Conservation (phyloP, 1,140 invertebrate genomes). For the Probaryconus sp. region DNA sequence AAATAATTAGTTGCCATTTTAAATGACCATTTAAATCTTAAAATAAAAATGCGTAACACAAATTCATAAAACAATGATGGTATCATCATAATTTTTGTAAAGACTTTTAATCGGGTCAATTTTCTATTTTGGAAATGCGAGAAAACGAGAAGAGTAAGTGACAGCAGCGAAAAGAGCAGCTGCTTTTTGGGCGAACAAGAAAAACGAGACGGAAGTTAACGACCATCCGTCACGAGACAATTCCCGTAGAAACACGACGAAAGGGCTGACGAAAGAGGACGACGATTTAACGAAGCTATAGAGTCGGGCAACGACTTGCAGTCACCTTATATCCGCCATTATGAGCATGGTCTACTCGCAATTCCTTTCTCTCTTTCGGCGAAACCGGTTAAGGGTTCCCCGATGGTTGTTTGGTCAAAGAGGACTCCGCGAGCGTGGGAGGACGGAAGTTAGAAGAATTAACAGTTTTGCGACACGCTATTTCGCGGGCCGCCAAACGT, state of each 20-base stretch:
- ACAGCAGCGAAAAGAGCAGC: conserved; percentile 54
- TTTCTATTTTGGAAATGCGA: conserved; percentile 23
- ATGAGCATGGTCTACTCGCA: conserved; percentile 44
- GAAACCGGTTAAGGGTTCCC: conserved; percentile 60
- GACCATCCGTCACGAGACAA: conserved; percentile 63
- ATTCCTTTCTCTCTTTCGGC: conserved; percentile 58
- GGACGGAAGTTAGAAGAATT: conserved; percentile 58
- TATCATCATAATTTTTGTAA: not conserved
- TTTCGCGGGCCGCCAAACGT: conserved; percentile 42
- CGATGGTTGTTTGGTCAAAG: conserved; percentile 50
- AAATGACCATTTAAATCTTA: no score
- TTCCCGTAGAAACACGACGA: conserved; percentile 60
- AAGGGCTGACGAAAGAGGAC: conserved; percentile 54
- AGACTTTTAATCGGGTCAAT: not conserved
- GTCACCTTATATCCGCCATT: conserved; percentile 55
- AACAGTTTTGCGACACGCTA: conserved; percentile 64
- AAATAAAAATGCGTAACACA: no score
- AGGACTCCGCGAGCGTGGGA: conserved; percentile 50
- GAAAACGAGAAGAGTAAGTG: conserved; percentile 12
- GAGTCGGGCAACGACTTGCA: conserved; percentile 55
- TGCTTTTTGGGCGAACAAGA: conserved; percentile 51
- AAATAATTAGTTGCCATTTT: no score
- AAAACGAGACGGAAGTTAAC: conserved; percentile 60
- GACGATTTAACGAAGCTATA: conserved; percentile 61
- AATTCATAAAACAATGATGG: no score